Conservation (phyloP, 2,113 vertebrate species). For the Galeopterus variegatus region DNA sequence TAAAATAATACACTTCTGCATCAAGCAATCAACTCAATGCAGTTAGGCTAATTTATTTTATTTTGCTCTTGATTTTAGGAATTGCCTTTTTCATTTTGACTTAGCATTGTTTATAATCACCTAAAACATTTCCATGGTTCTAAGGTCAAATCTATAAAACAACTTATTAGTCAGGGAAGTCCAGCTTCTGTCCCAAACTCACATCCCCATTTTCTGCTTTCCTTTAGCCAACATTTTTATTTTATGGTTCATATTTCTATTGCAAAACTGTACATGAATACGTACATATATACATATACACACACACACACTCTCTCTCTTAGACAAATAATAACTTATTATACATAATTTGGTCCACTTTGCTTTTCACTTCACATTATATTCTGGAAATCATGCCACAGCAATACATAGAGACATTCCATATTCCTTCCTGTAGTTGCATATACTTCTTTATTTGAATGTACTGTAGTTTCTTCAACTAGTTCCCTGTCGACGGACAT, state of each 20-base stretch:
- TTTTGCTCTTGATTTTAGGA: constrained; percentile 42
- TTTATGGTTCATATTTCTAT: background rate
- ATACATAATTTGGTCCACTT: background rate
- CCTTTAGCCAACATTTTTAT: background rate
- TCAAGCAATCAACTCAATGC: background rate
- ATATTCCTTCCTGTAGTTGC: background rate
- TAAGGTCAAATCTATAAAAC: constrained; percentile 8
- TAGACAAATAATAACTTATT: background rate
- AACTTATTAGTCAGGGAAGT: background rate
- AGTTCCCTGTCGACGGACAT: background rate
- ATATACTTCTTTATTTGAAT: background rate
- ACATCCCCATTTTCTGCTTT: background rate
- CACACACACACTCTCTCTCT: background rate
- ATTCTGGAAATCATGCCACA: background rate
- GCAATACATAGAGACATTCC: background rate
- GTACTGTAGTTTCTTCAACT: background rate
- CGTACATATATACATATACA: background rate
- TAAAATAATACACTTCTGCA: background rate
- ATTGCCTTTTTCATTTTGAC: constrained; percentile 11
- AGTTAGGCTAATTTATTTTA: constrained; percentile 28
- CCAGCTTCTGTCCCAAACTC: background rate
- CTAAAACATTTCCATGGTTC: background rate
- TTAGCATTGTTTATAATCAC: background rate
- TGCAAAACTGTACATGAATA: background rate
- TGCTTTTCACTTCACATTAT: background rate